These are phyloP conservation scores for Thomomys bottae DNA, from an alignment of 2,113 vertebrate genomes.

Conservation along the genomic window DNA sequence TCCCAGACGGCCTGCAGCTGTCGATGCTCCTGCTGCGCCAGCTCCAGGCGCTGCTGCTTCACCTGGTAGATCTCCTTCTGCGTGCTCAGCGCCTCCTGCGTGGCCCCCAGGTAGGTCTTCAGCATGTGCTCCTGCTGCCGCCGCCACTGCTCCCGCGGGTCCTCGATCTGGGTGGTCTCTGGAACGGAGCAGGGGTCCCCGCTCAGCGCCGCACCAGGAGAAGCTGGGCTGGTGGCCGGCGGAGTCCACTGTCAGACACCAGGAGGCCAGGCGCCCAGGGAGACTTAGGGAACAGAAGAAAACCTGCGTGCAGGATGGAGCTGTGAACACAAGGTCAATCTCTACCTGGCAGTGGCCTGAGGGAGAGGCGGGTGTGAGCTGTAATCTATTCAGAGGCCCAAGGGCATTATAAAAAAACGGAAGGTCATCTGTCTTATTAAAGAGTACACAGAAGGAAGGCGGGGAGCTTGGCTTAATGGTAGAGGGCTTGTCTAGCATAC, in stretches of 20 bases:
- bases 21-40: conserved; percentile 96
- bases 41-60: conserved; percentile 95
- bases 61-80: conserved; percentile 98
- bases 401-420: background rate
- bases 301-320: background rate
- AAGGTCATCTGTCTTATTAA: background rate
- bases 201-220: background rate
- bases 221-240: background rate
- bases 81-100: conserved; percentile 94
- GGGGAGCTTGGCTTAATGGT: no score
- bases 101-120: conserved; percentile 96
- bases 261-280: background rate
- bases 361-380: background rate
- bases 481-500: no score
- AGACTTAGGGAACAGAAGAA: background rate
- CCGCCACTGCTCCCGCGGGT: conserved; percentile 97
- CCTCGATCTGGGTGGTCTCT: conserved; percentile 98
- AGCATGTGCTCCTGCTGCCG: conserved; percentile 97
- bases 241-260: background rate
- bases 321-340: background rate
- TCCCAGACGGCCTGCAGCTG: conserved; percentile 96
- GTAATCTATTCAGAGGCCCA: background rate
- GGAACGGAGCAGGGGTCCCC: conserved; percentile 55
- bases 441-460: background rate
- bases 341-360: background rate